Conservation (phyloP, 1,140 invertebrate genomes). For the Drosophila paulistorum region DNA sequence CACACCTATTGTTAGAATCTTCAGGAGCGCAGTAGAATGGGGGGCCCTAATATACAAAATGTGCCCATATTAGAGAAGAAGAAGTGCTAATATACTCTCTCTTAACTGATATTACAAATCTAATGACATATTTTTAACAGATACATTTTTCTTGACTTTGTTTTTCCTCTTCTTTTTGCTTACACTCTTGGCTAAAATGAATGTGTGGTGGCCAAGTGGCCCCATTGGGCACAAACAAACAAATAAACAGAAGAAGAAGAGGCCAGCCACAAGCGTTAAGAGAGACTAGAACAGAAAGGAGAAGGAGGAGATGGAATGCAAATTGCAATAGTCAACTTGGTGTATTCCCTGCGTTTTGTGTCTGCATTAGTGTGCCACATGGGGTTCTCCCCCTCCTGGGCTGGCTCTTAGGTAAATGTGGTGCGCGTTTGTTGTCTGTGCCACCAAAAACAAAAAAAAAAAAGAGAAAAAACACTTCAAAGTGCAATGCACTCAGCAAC, state of each 20-base stretch:
- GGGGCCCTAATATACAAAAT: too few relatives aligned
- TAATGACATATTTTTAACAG: too few relatives aligned
- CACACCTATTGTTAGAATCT: too few relatives aligned
- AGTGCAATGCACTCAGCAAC: constrained; percentile 68
- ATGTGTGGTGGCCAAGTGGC: constrained; percentile 34
- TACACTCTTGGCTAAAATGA: constrained; percentile 54
- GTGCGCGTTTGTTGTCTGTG: too few relatives aligned
- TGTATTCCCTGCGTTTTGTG: constrained; percentile 17
- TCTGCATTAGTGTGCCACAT: constrained; percentile 53
- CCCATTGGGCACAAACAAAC: constrained; percentile 39
- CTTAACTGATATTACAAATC: too few relatives aligned
- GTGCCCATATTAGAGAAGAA: too few relatives aligned
- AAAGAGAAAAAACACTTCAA: constrained; percentile 56
- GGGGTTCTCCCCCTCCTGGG: constrained; percentile 32
- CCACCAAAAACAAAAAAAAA: constrained; percentile 2
- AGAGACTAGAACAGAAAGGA: background rate
- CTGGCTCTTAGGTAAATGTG: too few relatives aligned
- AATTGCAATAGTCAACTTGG: constrained; percentile 44
- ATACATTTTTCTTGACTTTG: background rate
- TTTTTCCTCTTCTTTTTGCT: background rate
- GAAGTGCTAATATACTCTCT: too few relatives aligned
- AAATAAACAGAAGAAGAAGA: constrained; percentile 19
- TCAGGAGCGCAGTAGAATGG: too few relatives aligned
- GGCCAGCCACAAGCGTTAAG: background rate
- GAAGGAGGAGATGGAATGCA: constrained; percentile 24